A percentile compares a stretch with the other conserved stretches of the same genome.
Conservation (phyloP, 2,113 vertebrate species). For the Hylia prasina region DNA sequence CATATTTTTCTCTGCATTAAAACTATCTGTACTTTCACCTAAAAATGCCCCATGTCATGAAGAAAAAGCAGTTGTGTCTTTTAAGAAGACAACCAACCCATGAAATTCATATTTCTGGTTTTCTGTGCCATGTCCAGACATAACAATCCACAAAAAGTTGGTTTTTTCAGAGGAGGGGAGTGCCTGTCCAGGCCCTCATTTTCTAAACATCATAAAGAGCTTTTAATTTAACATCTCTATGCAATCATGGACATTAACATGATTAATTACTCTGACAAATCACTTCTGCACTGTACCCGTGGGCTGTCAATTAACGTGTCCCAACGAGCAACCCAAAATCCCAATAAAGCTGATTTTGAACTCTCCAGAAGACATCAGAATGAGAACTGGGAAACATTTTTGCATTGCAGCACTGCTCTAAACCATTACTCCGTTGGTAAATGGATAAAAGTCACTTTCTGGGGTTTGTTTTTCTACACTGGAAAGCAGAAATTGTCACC, state of each 20-base stretch:
- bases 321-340: background rate
- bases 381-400: background rate
- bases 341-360: background rate
- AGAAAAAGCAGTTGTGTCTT: background rate
- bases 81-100: background rate
- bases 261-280: background rate
- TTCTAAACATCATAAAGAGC: background rate
- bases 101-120: background rate
- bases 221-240: background rate
- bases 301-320: rapidly evolving
- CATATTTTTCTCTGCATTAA: background rate
- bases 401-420: background rate
- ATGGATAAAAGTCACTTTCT: background rate
- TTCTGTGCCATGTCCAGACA: background rate
- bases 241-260: background rate
- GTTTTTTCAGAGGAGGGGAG: background rate
- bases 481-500: background rate
- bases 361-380: background rate
- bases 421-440: background rate
- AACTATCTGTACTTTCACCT: background rate
- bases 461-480: background rate
- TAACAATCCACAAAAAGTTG: background rate
- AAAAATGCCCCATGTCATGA: background rate
- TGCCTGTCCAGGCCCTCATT: background rate
- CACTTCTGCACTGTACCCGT: background rate